Evolutionary conservation across 2,797 vertebrate genomes (phyloP).

Genomic region (Euphonia xanthogaster): DNA sequence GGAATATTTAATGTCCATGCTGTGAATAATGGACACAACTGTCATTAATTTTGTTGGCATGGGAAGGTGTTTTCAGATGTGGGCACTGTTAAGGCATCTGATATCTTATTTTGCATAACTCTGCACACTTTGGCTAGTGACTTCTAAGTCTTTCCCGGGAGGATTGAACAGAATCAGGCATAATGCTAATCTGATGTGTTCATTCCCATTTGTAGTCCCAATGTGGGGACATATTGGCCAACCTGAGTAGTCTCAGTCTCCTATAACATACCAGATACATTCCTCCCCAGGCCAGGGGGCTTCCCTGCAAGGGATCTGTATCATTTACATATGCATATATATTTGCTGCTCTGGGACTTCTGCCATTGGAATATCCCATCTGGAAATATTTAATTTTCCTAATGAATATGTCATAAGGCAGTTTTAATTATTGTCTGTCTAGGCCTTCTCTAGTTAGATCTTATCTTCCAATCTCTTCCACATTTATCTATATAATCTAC

Average conservation of each 20-base stretch:
- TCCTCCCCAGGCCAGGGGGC: background rate
- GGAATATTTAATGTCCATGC: background rate
- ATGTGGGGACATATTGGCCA: background rate
- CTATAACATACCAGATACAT: background rate
- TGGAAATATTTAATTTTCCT: background rate
- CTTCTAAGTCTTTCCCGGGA: background rate
- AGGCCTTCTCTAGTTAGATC: background rate
- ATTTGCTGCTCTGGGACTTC: background rate
- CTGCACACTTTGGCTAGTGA: background rate
- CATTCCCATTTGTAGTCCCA: background rate
- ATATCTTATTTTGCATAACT: background rate
- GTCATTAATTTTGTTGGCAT: background rate
- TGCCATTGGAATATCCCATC: background rate
- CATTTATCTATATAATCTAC: background rate
- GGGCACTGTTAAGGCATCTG: background rate
- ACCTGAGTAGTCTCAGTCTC: background rate
- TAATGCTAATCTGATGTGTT: background rate
- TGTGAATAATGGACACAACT: background rate
- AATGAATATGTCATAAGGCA: background rate
- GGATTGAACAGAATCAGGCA: background rate
- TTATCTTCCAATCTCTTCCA: background rate
- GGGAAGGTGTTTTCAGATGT: background rate
- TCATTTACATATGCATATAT: accelerated
- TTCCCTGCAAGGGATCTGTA: background rate
- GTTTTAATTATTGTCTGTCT: background rate